These are phyloP conservation scores for Dromococcyx pavoninus DNA, from an alignment of 2,797 vertebrate species.

Conservation along the genomic window DNA sequence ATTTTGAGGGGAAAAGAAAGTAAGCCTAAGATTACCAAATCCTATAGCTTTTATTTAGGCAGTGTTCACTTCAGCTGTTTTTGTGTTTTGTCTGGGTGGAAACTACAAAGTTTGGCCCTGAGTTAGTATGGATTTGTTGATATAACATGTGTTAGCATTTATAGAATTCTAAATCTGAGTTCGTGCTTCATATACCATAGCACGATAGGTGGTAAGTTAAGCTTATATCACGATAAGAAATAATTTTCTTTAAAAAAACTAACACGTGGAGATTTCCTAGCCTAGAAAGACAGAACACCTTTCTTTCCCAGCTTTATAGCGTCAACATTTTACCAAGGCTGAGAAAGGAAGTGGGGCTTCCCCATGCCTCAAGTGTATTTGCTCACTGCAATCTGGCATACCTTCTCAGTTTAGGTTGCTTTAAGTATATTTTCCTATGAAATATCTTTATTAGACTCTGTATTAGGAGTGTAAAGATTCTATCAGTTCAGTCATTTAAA, in stretches of 20 bases:
- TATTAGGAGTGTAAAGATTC: background rate
- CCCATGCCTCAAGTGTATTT: background rate
- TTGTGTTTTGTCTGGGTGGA: background rate
- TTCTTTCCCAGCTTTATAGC: background rate
- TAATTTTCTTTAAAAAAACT: constrained; percentile 15
- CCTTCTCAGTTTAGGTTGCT: background rate
- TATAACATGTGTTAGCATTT: background rate
- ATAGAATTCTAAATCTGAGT: constrained; percentile 32
- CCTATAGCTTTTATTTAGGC: background rate
- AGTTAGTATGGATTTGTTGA: background rate
- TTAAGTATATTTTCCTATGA: background rate
- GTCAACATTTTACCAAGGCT: background rate
- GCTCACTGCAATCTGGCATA: background rate
- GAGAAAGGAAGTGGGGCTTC: background rate
- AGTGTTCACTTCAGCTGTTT: background rate
- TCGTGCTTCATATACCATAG: constrained; percentile 9
- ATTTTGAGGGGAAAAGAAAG: background rate
- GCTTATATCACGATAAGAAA: constrained; percentile 38
- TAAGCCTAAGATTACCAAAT: background rate
- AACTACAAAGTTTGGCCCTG: background rate
- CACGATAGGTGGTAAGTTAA: constrained; percentile 47
- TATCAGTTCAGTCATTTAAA: background rate
- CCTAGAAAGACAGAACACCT: constrained; percentile 2
- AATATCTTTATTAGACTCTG: background rate
- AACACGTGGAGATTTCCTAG: constrained; percentile 26